phyloP scores from a whole-genome alignment of 1,140 invertebrate species.

The Sinonovacula constricta region DNA sequence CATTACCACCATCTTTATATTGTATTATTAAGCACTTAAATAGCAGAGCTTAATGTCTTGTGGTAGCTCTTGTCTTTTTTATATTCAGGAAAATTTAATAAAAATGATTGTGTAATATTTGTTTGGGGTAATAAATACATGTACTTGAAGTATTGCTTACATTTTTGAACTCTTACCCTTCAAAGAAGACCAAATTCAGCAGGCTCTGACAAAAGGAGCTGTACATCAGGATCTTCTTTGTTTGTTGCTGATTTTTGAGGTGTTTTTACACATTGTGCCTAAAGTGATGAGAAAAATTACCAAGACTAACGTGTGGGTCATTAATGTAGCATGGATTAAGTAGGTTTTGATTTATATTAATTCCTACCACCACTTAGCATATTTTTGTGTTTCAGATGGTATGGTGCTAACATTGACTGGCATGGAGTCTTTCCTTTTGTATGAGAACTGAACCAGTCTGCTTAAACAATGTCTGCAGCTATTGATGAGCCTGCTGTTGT shows the following conservation, averaged over 20 bases:
- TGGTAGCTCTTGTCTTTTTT: too few species aligned
- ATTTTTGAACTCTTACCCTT: too few species aligned
- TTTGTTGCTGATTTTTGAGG: background rate
- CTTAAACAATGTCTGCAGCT: too few species aligned
- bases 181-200: background rate
- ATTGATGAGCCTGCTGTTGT: too few species aligned
- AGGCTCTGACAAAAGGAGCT: background rate
- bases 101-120: too few species aligned
- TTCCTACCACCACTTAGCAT: background rate
- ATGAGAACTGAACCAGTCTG: too few species aligned
- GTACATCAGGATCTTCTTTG: background rate
- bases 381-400: slow-evolving; percentile 36
- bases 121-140: too few species aligned
- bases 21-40: too few species aligned
- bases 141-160: too few species aligned
- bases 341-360: background rate
- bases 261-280: background rate
- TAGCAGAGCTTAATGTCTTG: too few species aligned
- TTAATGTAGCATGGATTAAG: background rate
- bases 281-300: background rate
- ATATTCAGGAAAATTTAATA: too few species aligned
- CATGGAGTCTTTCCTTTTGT: slow-evolving; percentile 36
- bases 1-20: too few species aligned
- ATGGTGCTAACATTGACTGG: slow-evolving; percentile 49
- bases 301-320: background rate